Base-by-base conservation (phyloP, 2,113 vertebrate species). In the Menidia beryllina region DNA sequence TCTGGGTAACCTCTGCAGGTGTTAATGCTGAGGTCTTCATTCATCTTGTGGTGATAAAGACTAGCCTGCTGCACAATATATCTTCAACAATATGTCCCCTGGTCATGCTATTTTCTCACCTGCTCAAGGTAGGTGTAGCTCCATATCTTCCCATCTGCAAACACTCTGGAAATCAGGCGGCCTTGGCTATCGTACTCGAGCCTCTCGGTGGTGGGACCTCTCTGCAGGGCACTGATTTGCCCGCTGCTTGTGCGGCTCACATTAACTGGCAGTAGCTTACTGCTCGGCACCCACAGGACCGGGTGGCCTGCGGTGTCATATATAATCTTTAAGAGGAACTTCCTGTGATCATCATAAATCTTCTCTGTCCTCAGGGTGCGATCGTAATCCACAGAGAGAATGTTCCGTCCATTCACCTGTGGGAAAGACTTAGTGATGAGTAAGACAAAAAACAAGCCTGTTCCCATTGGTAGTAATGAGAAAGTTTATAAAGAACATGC, bases 331-430 rank as follows among this genome's bases (percentile, higher is more conserved):
- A 99, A 92, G 21, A 98, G 95, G 76, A 99, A 99, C 89, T 99
- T 99, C 82, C 98, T 95, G 90, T 99, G 98, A 93, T 99, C 98
- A 17, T 99, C 98, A 13, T 99, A 99, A 93, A 99, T 98, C 90
- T 98, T 98, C 85, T 99, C 98, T 4, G 96, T 99, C 94, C 96
- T 95, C 68, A 96, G 94, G 38, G 94, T 97, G 85, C 97, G 96
- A 89, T 99, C 97, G 60, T 98, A 99, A 93, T 99, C 98, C 51
- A 99, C 96, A 0, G 97, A 99, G 65, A 99, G 96, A 84, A 99
- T 97, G 91, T 99, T 99, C 60, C 97, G 95, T 72, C 97, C 96
- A 19, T 99, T 99, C 88, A 99, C 98, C 98, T 99, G 94, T 88
- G 82, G 67, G 54, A 59, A 34, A 69, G 26, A 69, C 61, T 66